Percentiles rank a stretch among this genome's conserved stretches.
Conservation (phyloP, 2,797 vertebrate genomes). For the Bufotes viridis region DNA sequence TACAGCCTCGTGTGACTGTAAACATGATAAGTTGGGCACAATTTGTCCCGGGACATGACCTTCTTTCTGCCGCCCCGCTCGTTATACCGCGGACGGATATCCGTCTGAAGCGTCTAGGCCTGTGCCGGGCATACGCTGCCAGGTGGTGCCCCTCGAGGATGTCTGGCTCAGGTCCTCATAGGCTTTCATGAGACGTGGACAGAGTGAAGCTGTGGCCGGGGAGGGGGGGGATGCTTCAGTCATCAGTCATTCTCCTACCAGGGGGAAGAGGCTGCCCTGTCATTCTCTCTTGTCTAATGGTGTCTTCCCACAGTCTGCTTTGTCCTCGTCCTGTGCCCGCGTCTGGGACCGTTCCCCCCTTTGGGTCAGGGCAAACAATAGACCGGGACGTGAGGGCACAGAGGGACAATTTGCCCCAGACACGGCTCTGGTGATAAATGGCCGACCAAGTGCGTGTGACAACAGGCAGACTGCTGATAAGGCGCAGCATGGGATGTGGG, state of each 20-base stretch:
- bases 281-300: constrained; percentile 66
- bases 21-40: neutral
- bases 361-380: constrained; percentile 88
- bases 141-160: constrained; percentile 46
- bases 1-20: neutral
- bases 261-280: constrained; percentile 62
- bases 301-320: constrained; percentile 63
- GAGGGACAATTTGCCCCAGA: constrained; percentile 73
- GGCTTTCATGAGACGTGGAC: constrained; percentile 21
- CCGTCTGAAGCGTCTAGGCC: constrained; percentile 1
- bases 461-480: constrained; percentile 93
- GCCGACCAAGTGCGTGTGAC: constrained; percentile 83
- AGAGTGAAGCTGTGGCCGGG: constrained; percentile 36
- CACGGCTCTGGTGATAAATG: constrained; percentile 89
- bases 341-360: constrained; percentile 56
- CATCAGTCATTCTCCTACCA: constrained; percentile 57
- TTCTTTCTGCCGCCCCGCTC: neutral
- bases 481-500: constrained; percentile 76
- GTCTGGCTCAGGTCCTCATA: constrained; percentile 27
- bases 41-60: neutral
- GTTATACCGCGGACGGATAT: constrained; percentile 5
- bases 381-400: constrained; percentile 77
- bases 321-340: constrained; percentile 35
- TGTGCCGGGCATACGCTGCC: neutral
- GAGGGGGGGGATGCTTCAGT: constrained; percentile 48